A percentile compares a stretch with the other conserved stretches of the same genome.
These are phyloP conservation scores for Plusia festucae DNA, from an alignment of 2,888 invertebrate species.

Conservation along the genomic window DNA sequence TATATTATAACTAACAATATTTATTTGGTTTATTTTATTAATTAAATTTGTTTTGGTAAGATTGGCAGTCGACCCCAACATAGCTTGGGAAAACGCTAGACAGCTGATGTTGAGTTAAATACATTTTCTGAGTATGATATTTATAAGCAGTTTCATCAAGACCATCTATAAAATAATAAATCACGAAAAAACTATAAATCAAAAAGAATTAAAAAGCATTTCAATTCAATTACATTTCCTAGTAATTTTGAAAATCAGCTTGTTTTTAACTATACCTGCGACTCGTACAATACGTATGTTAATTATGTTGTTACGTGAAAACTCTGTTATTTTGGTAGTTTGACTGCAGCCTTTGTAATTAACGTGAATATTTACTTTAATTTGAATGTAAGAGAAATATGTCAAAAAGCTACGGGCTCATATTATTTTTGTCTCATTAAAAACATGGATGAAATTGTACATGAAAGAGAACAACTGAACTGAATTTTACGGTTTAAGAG, in stretches of 20 bases:
- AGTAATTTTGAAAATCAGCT: neutral
- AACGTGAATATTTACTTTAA: constrained; percentile 1
- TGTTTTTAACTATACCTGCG: neutral
- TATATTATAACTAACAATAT: too few relatives aligned
- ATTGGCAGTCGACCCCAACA: too few relatives aligned
- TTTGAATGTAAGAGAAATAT: neutral
- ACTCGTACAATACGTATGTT: neutral
- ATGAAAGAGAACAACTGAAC: too few relatives aligned
- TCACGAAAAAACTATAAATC: too few relatives aligned
- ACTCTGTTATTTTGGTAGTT: constrained; percentile 3
- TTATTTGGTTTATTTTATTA: too few relatives aligned
- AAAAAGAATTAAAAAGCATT: neutral
- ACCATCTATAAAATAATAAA: too few relatives aligned
- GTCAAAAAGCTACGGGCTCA: neutral
- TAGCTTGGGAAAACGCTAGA: too few relatives aligned
- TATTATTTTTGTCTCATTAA: neutral
- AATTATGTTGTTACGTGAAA: constrained; percentile 5
- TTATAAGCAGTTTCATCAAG: too few relatives aligned
- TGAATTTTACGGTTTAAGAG: neutral
- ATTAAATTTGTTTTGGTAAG: too few relatives aligned
- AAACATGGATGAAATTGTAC: neutral
- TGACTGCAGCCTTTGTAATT: constrained; percentile 7
- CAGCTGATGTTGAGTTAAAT: too few relatives aligned
- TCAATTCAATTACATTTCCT: too few relatives aligned
- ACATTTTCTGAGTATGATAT: too few relatives aligned